These are phyloP conservation scores for Anthoscopus minutus DNA, from an alignment of 2,113 vertebrate species.

Conservation along the genomic window DNA sequence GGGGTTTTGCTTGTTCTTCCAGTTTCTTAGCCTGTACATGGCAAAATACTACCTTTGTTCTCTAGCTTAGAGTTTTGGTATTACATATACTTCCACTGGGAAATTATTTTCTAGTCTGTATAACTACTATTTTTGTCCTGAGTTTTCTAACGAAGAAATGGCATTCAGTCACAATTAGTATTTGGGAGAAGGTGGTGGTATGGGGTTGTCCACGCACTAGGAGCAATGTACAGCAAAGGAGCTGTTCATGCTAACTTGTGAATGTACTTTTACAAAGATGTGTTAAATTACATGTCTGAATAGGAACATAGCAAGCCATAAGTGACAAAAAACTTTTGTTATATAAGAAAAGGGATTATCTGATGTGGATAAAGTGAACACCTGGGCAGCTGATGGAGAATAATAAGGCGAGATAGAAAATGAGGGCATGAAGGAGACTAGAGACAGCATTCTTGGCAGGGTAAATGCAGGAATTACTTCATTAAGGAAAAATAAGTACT, in stretches of 20 bases:
- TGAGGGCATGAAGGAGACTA: not conserved
- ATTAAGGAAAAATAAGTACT: not conserved
- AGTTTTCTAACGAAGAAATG: not conserved
- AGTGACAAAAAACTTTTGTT: not conserved
- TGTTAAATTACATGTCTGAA: not conserved
- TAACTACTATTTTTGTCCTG: not conserved
- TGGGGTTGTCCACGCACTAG: accelerated
- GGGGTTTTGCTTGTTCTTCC: not conserved
- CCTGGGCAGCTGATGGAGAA: not conserved
- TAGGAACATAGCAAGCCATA: not conserved
- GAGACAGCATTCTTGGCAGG: not conserved
- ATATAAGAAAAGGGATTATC: not conserved
- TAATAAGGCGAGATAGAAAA: not conserved
- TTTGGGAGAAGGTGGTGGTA: not conserved
- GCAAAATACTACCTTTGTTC: not conserved
- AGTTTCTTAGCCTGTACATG: not conserved
- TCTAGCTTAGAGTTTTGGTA: not conserved
- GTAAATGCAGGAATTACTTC: not conserved
- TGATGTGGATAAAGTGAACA: not conserved
- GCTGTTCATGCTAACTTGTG: not conserved
- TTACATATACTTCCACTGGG: not conserved
- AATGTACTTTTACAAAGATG: not conserved
- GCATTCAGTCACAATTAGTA: not conserved
- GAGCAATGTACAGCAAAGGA: accelerated
- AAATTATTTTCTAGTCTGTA: not conserved